Base-by-base conservation (phyloP, 2,888 invertebrate species). In the Drosophila atroscutellata region DNA sequence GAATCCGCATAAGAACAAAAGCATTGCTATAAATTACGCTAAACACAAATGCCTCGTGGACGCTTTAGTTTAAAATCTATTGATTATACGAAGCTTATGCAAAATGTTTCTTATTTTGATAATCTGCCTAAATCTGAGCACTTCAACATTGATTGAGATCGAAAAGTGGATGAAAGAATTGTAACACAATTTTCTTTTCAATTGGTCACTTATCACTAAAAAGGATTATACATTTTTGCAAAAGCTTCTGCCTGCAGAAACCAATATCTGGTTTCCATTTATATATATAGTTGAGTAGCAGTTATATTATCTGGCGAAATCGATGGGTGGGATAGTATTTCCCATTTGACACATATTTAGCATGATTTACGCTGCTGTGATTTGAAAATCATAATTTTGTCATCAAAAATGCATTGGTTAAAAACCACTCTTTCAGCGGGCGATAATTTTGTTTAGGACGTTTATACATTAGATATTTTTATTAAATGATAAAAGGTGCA, bases 1-100 rank as follows among this genome's bases (percentile, higher is more conserved):
- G n/a, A 50, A 59, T 24, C 49, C 5, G 28, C 32, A 49, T 30
- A 49, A 37, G 7, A 65, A 70, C 15, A 39, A 47, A 7, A 55
- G 51, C 20, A 34, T 60, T 65, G 24, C 15, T 28, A 28, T 26
- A 59, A 58, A 57, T 37, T 30, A 34, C 34, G 20, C 18, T 9
- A 18, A 15, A 49, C 9, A 20, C 45, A 45, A 20, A 24, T 45
- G 20, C 45, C 45, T 7, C 20, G 3, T 45, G 20, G 45, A 45
- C 20, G 45, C 20, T 45, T 45, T 45, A 45, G 45, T 45, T 45
- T 8, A 8, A 15, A 24, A 45, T 24, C 7, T 45, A 15, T 45
- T 45, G 4, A 13, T 15, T 45, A 24, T 24, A 8, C 45, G 13
- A 45, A 20, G 20, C 7, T 3, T 20, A 20, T 20, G 13, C 20